Conservation (phyloP, 2,113 vertebrate species). For the Istiophorus platypterus region DNA sequence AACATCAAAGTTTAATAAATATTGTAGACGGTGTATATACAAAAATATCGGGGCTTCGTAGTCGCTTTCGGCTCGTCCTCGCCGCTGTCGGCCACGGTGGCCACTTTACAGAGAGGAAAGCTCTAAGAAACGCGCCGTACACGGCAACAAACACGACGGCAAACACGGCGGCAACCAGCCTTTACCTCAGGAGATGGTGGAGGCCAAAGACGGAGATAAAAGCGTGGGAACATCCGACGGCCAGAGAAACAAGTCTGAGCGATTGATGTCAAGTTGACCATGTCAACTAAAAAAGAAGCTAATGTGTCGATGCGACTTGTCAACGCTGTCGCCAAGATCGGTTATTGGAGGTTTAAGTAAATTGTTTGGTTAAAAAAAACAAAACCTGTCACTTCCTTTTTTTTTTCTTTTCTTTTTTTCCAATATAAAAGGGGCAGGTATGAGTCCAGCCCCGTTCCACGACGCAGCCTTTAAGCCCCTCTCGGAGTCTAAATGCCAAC, state of each 20-base stretch:
- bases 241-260: not conserved
- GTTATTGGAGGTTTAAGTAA: not conserved
- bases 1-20: too few species aligned
- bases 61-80: not conserved
- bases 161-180: not conserved
- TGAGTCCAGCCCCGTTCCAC: not conserved
- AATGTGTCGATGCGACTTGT: not conserved
- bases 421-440: not conserved
- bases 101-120: too few species aligned
- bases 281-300: not conserved
- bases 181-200: not conserved
- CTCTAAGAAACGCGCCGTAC: not conserved
- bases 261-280: too few species aligned
- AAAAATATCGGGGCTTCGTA: not conserved
- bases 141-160: not conserved
- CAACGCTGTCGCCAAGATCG: too few species aligned
- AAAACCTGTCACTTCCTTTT: not conserved
- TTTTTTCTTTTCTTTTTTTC: not conserved
- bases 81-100: too few species aligned
- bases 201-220: not conserved
- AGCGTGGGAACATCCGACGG: not conserved
- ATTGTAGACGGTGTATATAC: too few species aligned
- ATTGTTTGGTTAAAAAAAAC: not conserved
- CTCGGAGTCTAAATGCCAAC: not conserved
- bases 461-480: not conserved